Base-by-base conservation (phyloP, 2,888 invertebrate genomes). In the Drosophila rubida region DNA sequence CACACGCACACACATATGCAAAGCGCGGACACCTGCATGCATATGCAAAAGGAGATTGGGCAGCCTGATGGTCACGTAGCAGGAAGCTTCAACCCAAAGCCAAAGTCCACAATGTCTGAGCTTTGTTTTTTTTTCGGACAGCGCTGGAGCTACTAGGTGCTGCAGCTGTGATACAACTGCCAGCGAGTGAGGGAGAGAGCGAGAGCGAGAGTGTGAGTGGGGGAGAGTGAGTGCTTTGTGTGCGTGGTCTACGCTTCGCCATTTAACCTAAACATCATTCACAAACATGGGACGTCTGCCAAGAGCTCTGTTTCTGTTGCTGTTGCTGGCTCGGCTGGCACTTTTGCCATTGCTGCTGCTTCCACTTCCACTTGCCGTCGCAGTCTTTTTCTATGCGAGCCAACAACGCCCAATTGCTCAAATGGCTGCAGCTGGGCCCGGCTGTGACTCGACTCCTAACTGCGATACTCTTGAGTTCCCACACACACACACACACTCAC, bases 251-350 rank as follows among this genome's bases (percentile, higher is more conserved):
- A 75, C 61, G 66, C 59, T 50, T 51, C 37, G 59, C 49, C 82
- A 82, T 87, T 84, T 82, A 78, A 87, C 78, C 81, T 73, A 82
- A 75, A 87, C 82, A 86, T 82, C 82, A 86, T 86, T 86, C 78
- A 80, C 69, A 54, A 54, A 61, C 57, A 55, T 35, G 58, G 58
- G 51, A 62, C 57, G 69, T 51, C 74, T 72, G 62, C 74, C 72
- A 72, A 74, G 67, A 54, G 54, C 37, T 46, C 37, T 46, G 16
- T 32, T 41, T 44, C 50, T 13, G 8, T 45, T 45, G 23, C 44
- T 42, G 8, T 8, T 27, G 14, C n/a, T 16, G 11, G n/a, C 14
- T 14, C 39, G 32, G 9, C 32, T 44, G 13, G 46, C 30, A 19
- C 46, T 25, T 23, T n/a, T 30, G 30, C 50, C 8, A 7, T 11